phyloP scores from a whole-genome alignment of 2,888 invertebrate genomes.

The Drosophila picticornis region DNA sequence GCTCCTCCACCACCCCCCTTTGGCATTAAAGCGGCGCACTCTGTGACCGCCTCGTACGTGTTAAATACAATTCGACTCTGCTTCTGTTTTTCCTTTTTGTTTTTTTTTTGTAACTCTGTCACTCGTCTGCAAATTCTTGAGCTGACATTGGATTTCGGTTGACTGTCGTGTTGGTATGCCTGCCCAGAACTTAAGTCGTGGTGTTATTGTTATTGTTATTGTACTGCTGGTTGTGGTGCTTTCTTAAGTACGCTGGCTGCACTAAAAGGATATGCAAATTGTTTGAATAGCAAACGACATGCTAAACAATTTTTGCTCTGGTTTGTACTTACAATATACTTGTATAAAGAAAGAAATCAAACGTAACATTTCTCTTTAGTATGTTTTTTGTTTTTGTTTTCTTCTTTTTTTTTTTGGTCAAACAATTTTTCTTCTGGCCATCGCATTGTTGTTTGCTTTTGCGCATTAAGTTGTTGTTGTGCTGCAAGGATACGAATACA shows the following conservation, averaged over 20 bases:
- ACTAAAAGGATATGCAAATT: slow-evolving; percentile 81
- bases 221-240: slow-evolving; percentile 50
- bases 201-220: slow-evolving; percentile 35
- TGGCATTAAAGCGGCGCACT: slow-evolving; percentile 44
- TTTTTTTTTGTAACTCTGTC: slow-evolving; percentile 10
- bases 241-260: slow-evolving; percentile 73
- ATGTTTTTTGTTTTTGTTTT: slow-evolving; percentile 15
- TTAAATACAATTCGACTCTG: slow-evolving; percentile 73
- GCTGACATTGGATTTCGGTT: slow-evolving; percentile 82
- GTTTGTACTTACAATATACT: slow-evolving; percentile 8
- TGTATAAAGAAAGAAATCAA: slow-evolving; percentile 42
- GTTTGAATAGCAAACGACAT: slow-evolving; percentile 78
- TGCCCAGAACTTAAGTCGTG: slow-evolving; percentile 34
- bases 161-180: slow-evolving; percentile 71
- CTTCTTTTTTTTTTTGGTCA: slow-evolving; percentile 46
- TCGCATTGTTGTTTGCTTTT: slow-evolving; percentile 60
- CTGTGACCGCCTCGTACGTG: slow-evolving; percentile 61
- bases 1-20: slow-evolving; percentile 13
- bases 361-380: slow-evolving; percentile 56
- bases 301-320: slow-evolving; percentile 67
- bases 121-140: slow-evolving; percentile 65
- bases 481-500: slow-evolving; percentile 45
- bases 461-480: slow-evolving; percentile 73
- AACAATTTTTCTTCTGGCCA: slow-evolving; percentile 55
- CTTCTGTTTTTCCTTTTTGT: slow-evolving; percentile 37